Base-by-base conservation (phyloP, 1,140 invertebrate genomes). In the Diuraphis noxia region DNA sequence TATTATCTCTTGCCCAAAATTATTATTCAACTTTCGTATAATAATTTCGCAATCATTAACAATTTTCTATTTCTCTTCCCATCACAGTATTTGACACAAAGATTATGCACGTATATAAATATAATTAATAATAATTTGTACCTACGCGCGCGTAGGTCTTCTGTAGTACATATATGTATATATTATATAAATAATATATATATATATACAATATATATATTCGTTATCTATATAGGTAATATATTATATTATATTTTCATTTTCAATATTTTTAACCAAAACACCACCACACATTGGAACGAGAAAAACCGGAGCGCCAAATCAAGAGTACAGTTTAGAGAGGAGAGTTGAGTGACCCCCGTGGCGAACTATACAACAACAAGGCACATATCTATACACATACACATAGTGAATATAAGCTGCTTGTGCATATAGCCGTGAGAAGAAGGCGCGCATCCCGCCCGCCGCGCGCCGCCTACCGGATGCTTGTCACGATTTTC, bases 401-500 rank as follows among this genome's bases (percentile, higher is more conserved):
- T 13, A 87, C 85, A 52, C 85, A 77, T 7, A 34, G 89, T 81
- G 34, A 81, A 81, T 89, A 89, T 91, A 91, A 91, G 77, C 77
- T 46, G 89, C 43, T 91, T 79, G 72, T 91, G 77, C 72, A 90
- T 90, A 79, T 36, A 90, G 88, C 89, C 89, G 89, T 91, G 89
- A 91, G 89, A 91, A 90, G 63, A 90, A 91, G 89, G 89, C 89
- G 89, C 89, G 77, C 89, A 91, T 91, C 89, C 72, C 89, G 89
- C 89, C 46, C 77, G 89, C 77, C 89, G 77, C 77, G 9, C 89
- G 89, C 43, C 89, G 89, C 89, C 89, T 91, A 91, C 89, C 89
- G 72, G 72, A 82, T 91, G 89, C 89, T 91, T 91, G 89, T 91
- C 89, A 91, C 89, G 89, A 91, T 91, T 91, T 90, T 91, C 89